phyloP scores from a whole-genome alignment of 2,888 invertebrate genomes.

The Gymnocheta viridis region DNA sequence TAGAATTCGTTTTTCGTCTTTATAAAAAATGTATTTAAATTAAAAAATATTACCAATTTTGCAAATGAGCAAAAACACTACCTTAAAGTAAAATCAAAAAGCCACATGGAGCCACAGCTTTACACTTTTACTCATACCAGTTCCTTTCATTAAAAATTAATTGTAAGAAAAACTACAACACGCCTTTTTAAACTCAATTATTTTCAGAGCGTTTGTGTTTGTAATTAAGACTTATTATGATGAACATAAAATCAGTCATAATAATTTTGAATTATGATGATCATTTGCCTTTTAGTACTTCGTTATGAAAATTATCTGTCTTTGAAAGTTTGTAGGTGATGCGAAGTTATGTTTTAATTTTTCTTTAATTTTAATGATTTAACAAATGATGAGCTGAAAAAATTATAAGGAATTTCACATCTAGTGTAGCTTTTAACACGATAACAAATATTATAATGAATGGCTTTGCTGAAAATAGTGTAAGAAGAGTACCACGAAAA shows the following conservation, averaged over 20 bases:
- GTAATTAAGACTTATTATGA: conserved; percentile 35
- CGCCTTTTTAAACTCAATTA: background rate
- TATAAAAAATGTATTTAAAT: conserved; percentile 15
- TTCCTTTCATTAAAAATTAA: conserved; percentile 26
- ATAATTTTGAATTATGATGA: conserved; percentile 20
- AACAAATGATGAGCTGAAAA: conserved; percentile 46
- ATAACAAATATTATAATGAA: background rate
- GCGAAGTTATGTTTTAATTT: background rate
- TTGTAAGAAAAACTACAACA: background rate
- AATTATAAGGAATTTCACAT: conserved; percentile 49
- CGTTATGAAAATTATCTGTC: background rate
- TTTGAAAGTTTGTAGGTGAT: background rate
- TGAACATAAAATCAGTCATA: conserved; percentile 21
- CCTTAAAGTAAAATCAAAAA: background rate
- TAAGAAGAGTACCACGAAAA: background rate
- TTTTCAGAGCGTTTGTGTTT: background rate
- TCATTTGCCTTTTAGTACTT: background rate
- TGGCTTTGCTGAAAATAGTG: background rate
- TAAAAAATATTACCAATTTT: conserved; percentile 34
- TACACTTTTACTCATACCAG: background rate
- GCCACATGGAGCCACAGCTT: background rate
- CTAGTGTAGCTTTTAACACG: background rate
- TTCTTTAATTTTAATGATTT: conserved; percentile 33
- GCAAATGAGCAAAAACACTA: conserved; percentile 23
- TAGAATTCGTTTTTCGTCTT: background rate